Evolutionary conservation across 2,113 vertebrate species (phyloP).

Genomic region (Labeo catla): DNA sequence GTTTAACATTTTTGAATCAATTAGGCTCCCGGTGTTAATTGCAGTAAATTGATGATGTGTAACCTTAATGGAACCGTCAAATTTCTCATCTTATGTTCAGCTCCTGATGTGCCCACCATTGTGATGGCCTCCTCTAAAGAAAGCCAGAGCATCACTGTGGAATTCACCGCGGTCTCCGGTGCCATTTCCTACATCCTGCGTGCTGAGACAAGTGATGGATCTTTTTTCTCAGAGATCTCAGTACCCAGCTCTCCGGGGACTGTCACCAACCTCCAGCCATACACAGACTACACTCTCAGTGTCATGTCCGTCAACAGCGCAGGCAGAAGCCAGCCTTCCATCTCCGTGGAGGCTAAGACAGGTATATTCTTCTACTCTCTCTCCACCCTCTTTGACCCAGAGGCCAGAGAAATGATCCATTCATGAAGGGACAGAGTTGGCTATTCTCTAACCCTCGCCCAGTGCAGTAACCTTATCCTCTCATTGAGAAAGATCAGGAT

Average conservation of each 20-base stretch:
- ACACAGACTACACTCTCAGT: constrained; percentile 84
- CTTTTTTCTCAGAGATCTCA: constrained; percentile 75
- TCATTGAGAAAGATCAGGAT: constrained; percentile 56
- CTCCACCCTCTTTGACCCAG: constrained; percentile 13
- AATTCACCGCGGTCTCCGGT: constrained; percentile 76
- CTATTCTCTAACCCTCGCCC: constrained; percentile 50
- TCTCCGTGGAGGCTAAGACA: constrained; percentile 82
- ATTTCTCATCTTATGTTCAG: constrained; percentile 63
- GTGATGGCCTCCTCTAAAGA: constrained; percentile 83
- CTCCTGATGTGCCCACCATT: constrained; percentile 80
- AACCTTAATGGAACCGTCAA: neutral
- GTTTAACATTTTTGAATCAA: neutral
- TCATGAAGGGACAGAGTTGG: constrained; percentile 47
- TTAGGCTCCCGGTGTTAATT: neutral
- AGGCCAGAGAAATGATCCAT: constrained; percentile 53
- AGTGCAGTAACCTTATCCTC: constrained; percentile 63
- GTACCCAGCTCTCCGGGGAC: constrained; percentile 82
- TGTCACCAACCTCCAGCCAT: constrained; percentile 77
- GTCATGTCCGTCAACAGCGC: constrained; percentile 80
- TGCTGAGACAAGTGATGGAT: constrained; percentile 69
- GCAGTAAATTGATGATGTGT: neutral
- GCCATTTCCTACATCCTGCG: constrained; percentile 83
- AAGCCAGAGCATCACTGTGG: constrained; percentile 85
- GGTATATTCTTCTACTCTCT: constrained; percentile 70
- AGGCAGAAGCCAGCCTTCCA: constrained; percentile 85